Conservation (phyloP, 2,888 invertebrate genomes). For the Dryobota labecula region DNA sequence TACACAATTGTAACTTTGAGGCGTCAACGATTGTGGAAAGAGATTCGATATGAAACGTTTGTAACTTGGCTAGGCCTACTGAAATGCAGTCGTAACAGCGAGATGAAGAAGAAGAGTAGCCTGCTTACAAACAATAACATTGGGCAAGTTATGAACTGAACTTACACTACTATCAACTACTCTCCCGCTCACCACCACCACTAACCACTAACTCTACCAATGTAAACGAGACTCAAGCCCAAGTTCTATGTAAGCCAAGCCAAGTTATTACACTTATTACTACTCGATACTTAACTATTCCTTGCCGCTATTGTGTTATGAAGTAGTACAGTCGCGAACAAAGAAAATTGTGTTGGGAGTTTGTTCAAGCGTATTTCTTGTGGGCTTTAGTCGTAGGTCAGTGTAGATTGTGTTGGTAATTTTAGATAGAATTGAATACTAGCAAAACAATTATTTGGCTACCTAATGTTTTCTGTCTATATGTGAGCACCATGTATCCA, state of each 20-base stretch:
- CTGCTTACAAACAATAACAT: background rate
- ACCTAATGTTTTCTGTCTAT: too few relatives aligned
- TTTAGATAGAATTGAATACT: slow-evolving; percentile 17
- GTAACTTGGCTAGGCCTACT: too few relatives aligned
- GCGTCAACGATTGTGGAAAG: too few relatives aligned
- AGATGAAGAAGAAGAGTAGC: background rate
- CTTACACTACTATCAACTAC: slow-evolving; percentile 17
- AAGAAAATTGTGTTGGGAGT: slow-evolving; percentile 55
- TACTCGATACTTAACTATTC: slow-evolving; percentile 66
- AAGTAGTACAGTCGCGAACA: slow-evolving; percentile 48
- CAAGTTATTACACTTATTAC: slow-evolving; percentile 66
- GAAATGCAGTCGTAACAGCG: too few relatives aligned
- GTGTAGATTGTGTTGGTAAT: slow-evolving; percentile 14
- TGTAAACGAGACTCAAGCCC: slow-evolving; percentile 46
- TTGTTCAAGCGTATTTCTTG: slow-evolving; percentile 45
- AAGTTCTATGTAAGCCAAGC: slow-evolving; percentile 64
- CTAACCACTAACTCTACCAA: slow-evolving; percentile 30
- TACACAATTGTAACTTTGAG: too few relatives aligned
- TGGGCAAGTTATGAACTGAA: slow-evolving; percentile 34
- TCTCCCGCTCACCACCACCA: slow-evolving; percentile 5
- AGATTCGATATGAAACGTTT: too few relatives aligned
- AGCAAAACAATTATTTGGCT: background rate
- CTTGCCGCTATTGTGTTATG: slow-evolving; percentile 63
- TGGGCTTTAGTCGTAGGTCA: slow-evolving; percentile 23
- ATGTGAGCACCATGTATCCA: too few relatives aligned